Conservation (phyloP, 2,797 vertebrate genomes). For the Decapterus maruadsi region DNA sequence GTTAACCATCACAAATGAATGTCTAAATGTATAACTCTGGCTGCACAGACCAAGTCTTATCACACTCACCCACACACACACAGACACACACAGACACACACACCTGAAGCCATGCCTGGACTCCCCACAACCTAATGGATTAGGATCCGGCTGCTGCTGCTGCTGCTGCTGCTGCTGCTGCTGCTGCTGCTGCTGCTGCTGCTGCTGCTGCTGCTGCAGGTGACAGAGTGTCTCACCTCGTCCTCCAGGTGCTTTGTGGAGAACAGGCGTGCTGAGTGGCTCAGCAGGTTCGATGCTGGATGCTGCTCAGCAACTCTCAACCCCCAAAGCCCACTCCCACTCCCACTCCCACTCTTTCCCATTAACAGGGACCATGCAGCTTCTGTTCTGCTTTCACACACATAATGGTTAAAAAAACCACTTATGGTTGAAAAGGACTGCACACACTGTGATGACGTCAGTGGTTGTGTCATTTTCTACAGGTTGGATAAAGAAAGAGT, state of each 20-base stretch:
- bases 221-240: constrained; percentile 51
- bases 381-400: too few relatives aligned
- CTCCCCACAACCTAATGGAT: constrained; percentile 40
- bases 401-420: too few relatives aligned
- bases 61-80: too few relatives aligned
- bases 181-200: not conserved
- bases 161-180: not conserved
- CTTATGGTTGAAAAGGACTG: too few relatives aligned
- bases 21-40: too few relatives aligned
- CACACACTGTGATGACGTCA: too few relatives aligned
- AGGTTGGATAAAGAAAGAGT: too few relatives aligned
- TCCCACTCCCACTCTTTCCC: too few relatives aligned
- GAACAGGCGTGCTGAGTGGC: constrained; percentile 20
- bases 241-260: constrained; percentile 37
- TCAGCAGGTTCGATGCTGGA: constrained; percentile 25
- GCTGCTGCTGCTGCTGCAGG: constrained; percentile 3
- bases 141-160: constrained; percentile 7
- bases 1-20: not conserved
- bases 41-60: too few relatives aligned
- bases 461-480: too few relatives aligned
- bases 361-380: too few relatives aligned
- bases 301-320: not conserved
- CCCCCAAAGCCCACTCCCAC: too few relatives aligned
- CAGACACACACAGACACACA: not conserved
- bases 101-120: constrained; percentile 11